phyloP scores from a whole-genome alignment of 2,797 vertebrate genomes.

The Lerista edwardsae region DNA sequence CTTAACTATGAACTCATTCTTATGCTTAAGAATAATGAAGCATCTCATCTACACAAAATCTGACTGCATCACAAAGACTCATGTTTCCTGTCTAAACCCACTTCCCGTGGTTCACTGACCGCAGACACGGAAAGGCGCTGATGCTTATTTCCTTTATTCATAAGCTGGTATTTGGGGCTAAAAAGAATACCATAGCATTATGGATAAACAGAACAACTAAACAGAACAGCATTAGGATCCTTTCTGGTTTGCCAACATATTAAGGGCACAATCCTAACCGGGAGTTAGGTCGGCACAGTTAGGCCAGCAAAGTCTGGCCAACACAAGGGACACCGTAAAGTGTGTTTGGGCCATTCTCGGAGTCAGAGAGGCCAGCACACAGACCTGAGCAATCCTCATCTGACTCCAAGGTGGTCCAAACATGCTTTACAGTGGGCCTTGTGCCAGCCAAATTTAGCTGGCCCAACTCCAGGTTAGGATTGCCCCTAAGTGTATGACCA shows the following conservation, averaged over 20 bases:
- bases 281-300: too few species aligned
- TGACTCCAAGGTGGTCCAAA: too few species aligned
- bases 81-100: constrained; percentile 33
- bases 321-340: too few species aligned
- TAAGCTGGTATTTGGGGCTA: neutral
- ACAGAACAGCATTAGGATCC: neutral
- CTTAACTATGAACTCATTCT: neutral
- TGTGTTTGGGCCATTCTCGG: too few species aligned
- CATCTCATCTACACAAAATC: neutral
- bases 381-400: too few species aligned
- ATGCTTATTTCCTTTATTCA: constrained; percentile 12
- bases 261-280: too few species aligned
- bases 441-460: too few species aligned
- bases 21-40: neutral
- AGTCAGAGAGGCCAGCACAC: too few species aligned
- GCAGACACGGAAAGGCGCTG: constrained; percentile 9
- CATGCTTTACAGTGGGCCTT: too few species aligned
- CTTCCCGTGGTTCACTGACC: constrained; percentile 27
- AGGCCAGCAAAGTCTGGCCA: too few species aligned
- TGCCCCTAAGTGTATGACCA: too few species aligned
- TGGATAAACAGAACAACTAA: neutral
- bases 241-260: neutral
- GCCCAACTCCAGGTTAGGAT: too few species aligned
- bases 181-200: neutral
- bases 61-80: neutral